Evolutionary conservation across 2,888 invertebrate genomes (phyloP).

Genomic region (Adelphocoris suturalis): DNA sequence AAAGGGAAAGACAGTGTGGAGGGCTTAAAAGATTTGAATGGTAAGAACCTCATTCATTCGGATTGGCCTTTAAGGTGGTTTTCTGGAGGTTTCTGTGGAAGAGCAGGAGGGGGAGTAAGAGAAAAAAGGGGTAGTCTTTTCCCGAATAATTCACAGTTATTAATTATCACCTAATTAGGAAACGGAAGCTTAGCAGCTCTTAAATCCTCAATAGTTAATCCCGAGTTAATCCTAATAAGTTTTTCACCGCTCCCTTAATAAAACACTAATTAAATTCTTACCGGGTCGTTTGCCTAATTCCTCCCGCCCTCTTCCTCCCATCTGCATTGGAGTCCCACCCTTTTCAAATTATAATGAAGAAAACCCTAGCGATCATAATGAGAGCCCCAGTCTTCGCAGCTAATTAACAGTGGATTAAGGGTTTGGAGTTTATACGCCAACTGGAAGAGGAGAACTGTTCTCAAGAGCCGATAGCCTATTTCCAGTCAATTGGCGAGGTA

Average conservation of each 20-base stretch:
- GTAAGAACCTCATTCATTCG: constrained; percentile 39
- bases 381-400: constrained; percentile 34
- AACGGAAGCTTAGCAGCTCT: constrained; percentile 56
- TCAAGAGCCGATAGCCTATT: constrained; percentile 46
- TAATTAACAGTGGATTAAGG: constrained; percentile 62
- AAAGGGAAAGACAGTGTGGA: constrained; percentile 5
- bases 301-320: not conserved
- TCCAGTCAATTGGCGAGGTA: constrained; percentile 35
- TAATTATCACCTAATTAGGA: constrained; percentile 69
- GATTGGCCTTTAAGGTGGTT: constrained; percentile 39
- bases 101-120: not conserved
- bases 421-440: constrained; percentile 13
- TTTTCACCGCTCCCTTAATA: constrained; percentile 66
- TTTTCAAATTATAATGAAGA: constrained; percentile 70
- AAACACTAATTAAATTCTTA: constrained; percentile 71
- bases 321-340: not conserved
- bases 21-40: constrained; percentile 41
- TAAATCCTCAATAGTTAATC: constrained; percentile 64
- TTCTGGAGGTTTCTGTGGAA: constrained; percentile 2
- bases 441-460: not conserved
- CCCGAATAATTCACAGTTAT: constrained; percentile 54
- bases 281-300: constrained; percentile 69
- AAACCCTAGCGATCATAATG: constrained; percentile 64
- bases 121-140: constrained; percentile 44
- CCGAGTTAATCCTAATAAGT: constrained; percentile 68